phyloP scores from a whole-genome alignment of 1,140 invertebrate species.

The Pteromalus puparum region DNA sequence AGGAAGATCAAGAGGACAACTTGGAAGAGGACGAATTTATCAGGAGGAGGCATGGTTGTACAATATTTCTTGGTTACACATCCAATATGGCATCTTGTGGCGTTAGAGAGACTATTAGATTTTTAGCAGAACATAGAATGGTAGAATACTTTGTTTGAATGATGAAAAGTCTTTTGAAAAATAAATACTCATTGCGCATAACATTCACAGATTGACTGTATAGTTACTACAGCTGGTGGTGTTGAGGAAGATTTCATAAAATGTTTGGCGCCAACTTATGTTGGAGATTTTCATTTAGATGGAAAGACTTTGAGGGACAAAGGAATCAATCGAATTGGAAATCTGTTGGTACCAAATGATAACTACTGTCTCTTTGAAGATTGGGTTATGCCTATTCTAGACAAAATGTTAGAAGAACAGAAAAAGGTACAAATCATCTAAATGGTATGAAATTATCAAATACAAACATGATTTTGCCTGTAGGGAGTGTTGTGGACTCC shows the following conservation, averaged over 20 bases:
- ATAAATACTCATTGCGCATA: constrained; percentile 21
- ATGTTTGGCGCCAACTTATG: constrained; percentile 94
- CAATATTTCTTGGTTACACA: constrained; percentile 98
- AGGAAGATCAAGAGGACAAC: constrained; percentile 79
- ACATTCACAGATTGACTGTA: constrained; percentile 87
- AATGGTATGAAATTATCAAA: constrained; percentile 40
- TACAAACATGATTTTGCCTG: constrained; percentile 31
- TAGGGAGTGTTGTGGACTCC: constrained; percentile 92
- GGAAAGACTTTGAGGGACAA: constrained; percentile 87
- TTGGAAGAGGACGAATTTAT: constrained; percentile 89
- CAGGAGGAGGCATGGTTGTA: constrained; percentile 87
- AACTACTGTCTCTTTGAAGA: constrained; percentile 99
- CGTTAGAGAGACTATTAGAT: constrained; percentile 92
- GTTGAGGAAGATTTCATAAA: constrained; percentile 99
- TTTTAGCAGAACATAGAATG: constrained; percentile 92
- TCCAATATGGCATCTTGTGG: constrained; percentile 98
- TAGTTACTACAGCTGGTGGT: constrained; percentile 98
- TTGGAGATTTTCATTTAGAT: constrained; percentile 92
- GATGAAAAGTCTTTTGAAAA: neutral
- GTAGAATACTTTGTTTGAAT: constrained; percentile 67
- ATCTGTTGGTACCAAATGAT: constrained; percentile 97
- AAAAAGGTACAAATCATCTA: constrained; percentile 75
- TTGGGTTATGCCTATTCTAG: constrained; percentile 96
- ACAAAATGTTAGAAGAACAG: constrained; percentile 94
- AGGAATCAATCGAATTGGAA: constrained; percentile 98